These are phyloP conservation scores for Gastrophryne carolinensis DNA, from an alignment of 2,797 vertebrate species.

Conservation along the genomic window DNA sequence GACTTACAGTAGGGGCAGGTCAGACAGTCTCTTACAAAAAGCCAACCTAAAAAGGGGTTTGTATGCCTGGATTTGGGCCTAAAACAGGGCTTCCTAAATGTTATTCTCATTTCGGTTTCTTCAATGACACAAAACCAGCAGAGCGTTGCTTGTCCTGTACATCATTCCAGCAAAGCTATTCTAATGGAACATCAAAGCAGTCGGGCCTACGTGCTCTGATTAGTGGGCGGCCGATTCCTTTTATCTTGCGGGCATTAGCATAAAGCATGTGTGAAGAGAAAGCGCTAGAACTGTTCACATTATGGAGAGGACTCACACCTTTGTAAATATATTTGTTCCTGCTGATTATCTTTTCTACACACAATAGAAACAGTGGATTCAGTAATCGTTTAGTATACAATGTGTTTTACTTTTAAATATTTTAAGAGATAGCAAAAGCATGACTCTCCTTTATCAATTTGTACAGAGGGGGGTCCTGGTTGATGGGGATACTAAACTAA, in stretches of 20 bases:
- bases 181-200: slow-evolving; percentile 24
- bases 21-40: too few species aligned
- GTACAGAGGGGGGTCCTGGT: too few species aligned
- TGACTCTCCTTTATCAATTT: too few species aligned
- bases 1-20: too few species aligned
- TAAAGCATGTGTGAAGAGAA: not conserved
- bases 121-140: not conserved
- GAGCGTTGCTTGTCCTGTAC: not conserved
- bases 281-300: not conserved
- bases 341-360: not conserved
- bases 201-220: too few species aligned
- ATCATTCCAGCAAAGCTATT: not conserved
- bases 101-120: too few species aligned
- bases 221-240: too few species aligned
- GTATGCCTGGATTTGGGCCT: too few species aligned
- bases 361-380: not conserved
- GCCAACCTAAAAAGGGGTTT: too few species aligned
- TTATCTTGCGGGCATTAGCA: not conserved
- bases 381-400: not conserved
- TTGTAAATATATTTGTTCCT: not conserved
- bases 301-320: not conserved
- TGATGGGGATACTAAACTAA: too few species aligned
- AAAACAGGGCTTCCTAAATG: too few species aligned
- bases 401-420: not conserved
- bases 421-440: not conserved